phyloP scores from a whole-genome alignment of 1,140 invertebrate species.

The Campoletis sonorensis region DNA sequence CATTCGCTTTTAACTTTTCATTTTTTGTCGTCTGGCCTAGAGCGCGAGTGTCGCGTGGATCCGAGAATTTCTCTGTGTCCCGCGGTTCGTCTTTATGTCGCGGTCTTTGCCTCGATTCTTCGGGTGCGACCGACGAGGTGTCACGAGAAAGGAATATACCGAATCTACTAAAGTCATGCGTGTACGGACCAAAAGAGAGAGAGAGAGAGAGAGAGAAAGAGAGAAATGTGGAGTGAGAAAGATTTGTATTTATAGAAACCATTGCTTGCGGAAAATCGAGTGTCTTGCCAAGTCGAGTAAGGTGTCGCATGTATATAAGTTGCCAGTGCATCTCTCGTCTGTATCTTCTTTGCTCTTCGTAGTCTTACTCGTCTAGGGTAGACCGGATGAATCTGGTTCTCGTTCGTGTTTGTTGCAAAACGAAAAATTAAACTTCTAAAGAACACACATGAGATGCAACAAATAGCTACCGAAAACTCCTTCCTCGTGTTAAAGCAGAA shows the following conservation, averaged over 20 bases:
- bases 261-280: slow-evolving; percentile 54
- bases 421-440: not conserved
- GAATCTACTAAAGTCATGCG: slow-evolving; percentile 59
- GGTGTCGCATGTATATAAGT: slow-evolving; percentile 60
- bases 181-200: slow-evolving; percentile 50
- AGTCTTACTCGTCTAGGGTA: slow-evolving; percentile 11
- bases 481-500: too few relatives aligned
- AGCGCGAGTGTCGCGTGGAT: slow-evolving; percentile 25
- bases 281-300: slow-evolving; percentile 69
- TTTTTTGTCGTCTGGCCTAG: slow-evolving; percentile 38
- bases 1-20: not conserved
- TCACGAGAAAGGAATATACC: slow-evolving; percentile 51
- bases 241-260: slow-evolving; percentile 62
- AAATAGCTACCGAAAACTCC: not conserved
- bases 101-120: slow-evolving; percentile 36
- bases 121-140: slow-evolving; percentile 49
- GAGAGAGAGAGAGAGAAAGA: slow-evolving; percentile 16
- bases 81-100: not conserved
- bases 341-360: slow-evolving; percentile 7
- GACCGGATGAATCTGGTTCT: slow-evolving; percentile 67
- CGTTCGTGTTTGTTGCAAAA: slow-evolving; percentile 26
- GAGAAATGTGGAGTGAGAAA: slow-evolving; percentile 28
- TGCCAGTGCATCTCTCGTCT: slow-evolving; percentile 58
- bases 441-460: not conserved
- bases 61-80: slow-evolving; percentile 8